These are phyloP conservation scores for Xylophagus ater DNA, from an alignment of 2,888 invertebrate species.

Conservation along the genomic window DNA sequence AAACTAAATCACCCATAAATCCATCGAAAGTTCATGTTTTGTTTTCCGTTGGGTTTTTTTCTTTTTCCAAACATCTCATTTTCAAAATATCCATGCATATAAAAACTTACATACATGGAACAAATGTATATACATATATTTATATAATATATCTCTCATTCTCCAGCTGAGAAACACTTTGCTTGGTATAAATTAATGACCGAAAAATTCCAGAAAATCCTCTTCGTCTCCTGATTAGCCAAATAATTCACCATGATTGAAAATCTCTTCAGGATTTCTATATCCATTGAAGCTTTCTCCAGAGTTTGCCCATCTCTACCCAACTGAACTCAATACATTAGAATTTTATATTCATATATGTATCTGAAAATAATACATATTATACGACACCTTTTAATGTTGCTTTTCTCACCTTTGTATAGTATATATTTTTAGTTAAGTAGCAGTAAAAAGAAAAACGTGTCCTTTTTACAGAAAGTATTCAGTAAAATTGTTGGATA, in stretches of 20 bases:
- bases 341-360: no score
- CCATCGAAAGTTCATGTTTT: slow-evolving; percentile 11
- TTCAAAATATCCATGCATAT: not conserved
- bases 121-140: not conserved
- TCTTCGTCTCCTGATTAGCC: slow-evolving; percentile 15
- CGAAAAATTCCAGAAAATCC: slow-evolving; percentile 18
- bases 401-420: no score
- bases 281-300: no score
- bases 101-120: not conserved
- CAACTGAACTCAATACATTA: no score
- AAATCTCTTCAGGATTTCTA: slow-evolving; percentile 14
- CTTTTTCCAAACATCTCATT: not conserved
- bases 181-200: slow-evolving; percentile 15
- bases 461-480: no score
- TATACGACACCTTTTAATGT: no score
- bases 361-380: no score
- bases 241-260: slow-evolving; percentile 17
- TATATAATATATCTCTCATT: not conserved
- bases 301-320: no score
- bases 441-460: no score
- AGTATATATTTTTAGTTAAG: no score
- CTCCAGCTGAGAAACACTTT: slow-evolving; percentile 10
- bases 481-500: no score
- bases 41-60: no score
- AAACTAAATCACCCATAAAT: slow-evolving; percentile 14